These are phyloP conservation scores for Lepilemur ruficaudatus DNA, from an alignment of 2,797 vertebrate genomes.

Conservation along the genomic window DNA sequence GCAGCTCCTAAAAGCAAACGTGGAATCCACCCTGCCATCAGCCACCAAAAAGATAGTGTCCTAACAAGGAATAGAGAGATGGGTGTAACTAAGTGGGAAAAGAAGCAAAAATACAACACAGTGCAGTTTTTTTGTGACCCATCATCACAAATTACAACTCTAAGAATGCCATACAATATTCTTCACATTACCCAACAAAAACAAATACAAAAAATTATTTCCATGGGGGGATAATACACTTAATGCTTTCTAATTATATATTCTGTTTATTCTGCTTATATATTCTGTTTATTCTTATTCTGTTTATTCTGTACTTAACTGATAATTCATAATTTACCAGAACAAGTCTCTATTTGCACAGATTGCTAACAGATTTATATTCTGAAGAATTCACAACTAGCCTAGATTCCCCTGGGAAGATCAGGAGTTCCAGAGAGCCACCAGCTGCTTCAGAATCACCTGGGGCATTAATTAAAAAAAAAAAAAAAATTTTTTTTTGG, in stretches of 20 bases:
- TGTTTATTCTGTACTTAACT: slow-evolving; percentile 71
- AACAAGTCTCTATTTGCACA: slow-evolving; percentile 62
- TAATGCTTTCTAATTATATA: slow-evolving; percentile 49
- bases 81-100: neutral
- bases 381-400: slow-evolving; percentile 25
- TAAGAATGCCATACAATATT: neutral
- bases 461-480: neutral
- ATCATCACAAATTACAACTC: neutral
- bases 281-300: neutral
- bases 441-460: neutral
- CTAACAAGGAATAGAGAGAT: neutral
- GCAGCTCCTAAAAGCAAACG: neutral
- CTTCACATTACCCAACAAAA: neutral
- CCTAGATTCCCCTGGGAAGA: neutral
- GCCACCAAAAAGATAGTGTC: neutral
- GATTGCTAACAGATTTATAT: slow-evolving; percentile 56
- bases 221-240: slow-evolving; percentile 50
- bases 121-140: neutral
- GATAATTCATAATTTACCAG: slow-evolving; percentile 76
- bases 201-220: neutral
- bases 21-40: neutral
- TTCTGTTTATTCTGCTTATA: slow-evolving; percentile 65
- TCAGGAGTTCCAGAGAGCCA: neutral
- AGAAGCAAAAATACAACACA: neutral
- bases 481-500: too few species aligned